phyloP scores from a whole-genome alignment of 2,888 invertebrate species.

The Diloba caeruleocephala region DNA sequence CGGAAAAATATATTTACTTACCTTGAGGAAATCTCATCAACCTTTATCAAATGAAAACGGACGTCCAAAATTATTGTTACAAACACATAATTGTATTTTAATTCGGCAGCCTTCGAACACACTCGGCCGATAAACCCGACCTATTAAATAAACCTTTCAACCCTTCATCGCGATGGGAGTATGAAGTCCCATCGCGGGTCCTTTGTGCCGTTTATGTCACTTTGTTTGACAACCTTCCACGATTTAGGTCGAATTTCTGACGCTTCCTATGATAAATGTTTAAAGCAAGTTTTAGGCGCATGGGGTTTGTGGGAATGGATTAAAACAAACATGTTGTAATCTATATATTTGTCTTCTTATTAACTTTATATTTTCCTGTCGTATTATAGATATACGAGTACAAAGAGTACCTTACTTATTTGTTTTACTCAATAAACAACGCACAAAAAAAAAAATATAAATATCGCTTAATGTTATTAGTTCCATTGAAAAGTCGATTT shows the following conservation, averaged over 20 bases:
- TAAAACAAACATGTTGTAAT: constrained; percentile 30
- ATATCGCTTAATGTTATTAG: no score
- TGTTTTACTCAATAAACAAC: no score
- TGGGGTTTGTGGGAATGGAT: constrained; percentile 29
- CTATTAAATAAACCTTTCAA: constrained; percentile 59
- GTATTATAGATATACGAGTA: no score
- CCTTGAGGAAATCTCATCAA: constrained; percentile 23
- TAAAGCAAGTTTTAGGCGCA: constrained; percentile 31
- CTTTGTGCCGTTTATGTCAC: constrained; percentile 54
- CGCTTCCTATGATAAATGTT: constrained; percentile 52
- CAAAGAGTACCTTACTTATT: no score
- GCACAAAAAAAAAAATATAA: no score
- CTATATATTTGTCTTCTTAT: constrained; percentile 21
- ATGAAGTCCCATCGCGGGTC: constrained; percentile 40
- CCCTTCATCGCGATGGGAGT: constrained; percentile 47
- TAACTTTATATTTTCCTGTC: no score
- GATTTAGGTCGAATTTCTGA: constrained; percentile 52
- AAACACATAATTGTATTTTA: constrained; percentile 54
- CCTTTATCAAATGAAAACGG: constrained; percentile 38
- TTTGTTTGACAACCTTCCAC: constrained; percentile 54
- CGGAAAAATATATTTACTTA: constrained; percentile 37
- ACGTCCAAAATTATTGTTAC: constrained; percentile 49
- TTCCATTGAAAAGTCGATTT: no score
- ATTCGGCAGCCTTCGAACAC: constrained; percentile 47
- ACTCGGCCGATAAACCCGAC: constrained; percentile 47